A percentile compares a stretch with the other conserved stretches of the same genome.
Conservation (phyloP, 2,797 vertebrate genomes). For the Malacoraja senta region DNA sequence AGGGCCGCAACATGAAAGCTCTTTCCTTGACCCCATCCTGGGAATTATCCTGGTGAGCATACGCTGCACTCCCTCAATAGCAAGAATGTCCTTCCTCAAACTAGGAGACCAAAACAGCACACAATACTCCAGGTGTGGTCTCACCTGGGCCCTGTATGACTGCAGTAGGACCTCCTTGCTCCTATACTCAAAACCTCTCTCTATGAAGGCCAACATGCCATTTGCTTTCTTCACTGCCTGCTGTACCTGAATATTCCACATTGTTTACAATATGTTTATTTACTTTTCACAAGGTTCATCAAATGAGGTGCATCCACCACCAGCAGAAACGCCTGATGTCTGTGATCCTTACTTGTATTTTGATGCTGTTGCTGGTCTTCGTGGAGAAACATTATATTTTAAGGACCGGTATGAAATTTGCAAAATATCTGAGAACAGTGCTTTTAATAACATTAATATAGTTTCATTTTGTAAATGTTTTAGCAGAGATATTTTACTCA, state of each 20-base stretch:
- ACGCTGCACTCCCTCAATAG: too few species aligned
- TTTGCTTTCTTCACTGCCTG: too few species aligned
- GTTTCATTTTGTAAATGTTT: neutral
- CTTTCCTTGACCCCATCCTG: too few species aligned
- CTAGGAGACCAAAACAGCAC: too few species aligned
- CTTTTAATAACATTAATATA: neutral
- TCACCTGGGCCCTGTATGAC: too few species aligned
- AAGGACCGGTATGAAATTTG: slow-evolving; percentile 69
- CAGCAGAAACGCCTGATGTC: slow-evolving; percentile 52
- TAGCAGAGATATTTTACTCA: neutral
- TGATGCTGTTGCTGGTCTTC: slow-evolving; percentile 65
- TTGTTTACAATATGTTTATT: slow-evolving; percentile 33
- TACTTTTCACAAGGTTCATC: slow-evolving; percentile 28
- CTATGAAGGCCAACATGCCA: too few species aligned
- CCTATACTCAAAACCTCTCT: too few species aligned
- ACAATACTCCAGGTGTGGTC: too few species aligned
- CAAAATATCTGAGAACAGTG: slow-evolving; percentile 31
- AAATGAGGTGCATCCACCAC: slow-evolving; percentile 54
- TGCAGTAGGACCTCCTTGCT: too few species aligned
- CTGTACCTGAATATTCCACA: slow-evolving; percentile 13
- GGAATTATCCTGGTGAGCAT: too few species aligned
- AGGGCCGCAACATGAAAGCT: too few species aligned
- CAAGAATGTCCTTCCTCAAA: too few species aligned
- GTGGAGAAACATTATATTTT: slow-evolving; percentile 71
- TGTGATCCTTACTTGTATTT: slow-evolving; percentile 66